Conservation (phyloP, 2,113 vertebrate species). For the Sinocyclocheilus maitianheensis region DNA sequence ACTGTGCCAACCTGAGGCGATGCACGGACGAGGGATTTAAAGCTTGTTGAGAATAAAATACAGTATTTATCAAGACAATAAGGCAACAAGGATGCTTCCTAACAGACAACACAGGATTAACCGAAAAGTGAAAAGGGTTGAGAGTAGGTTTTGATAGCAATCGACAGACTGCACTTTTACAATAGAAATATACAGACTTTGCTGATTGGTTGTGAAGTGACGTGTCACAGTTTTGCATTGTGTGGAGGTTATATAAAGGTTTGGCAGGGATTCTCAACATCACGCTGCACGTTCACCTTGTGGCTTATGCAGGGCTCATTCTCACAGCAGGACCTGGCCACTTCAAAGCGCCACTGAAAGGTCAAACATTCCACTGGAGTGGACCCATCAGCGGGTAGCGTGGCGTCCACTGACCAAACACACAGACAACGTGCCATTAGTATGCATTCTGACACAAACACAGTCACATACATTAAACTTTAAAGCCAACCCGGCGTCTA, state of each 20-base stretch:
- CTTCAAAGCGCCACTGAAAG: slow-evolving; percentile 81
- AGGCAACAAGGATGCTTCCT: background rate
- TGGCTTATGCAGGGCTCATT: slow-evolving; percentile 73
- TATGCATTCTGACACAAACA: background rate
- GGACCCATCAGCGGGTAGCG: slow-evolving; percentile 73
- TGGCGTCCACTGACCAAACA: slow-evolving; percentile 49
- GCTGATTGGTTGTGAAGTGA: background rate
- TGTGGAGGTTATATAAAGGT: slow-evolving; percentile 22
- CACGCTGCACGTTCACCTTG: slow-evolving; percentile 75
- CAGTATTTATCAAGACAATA: slow-evolving; percentile 8
- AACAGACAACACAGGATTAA: background rate
- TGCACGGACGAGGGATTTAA: background rate
- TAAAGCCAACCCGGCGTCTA: slow-evolving; percentile 63
- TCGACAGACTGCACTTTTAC: no score
- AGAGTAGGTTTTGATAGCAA: background rate
- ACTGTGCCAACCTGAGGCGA: background rate
- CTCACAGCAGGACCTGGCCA: slow-evolving; percentile 78
- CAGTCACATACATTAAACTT: slow-evolving; percentile 42
- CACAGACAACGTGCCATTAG: slow-evolving; percentile 33
- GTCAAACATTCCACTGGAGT: slow-evolving; percentile 81
- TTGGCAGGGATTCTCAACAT: slow-evolving; percentile 68
- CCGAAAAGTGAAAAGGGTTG: background rate
- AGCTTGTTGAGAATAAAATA: background rate
- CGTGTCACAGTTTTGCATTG: background rate
- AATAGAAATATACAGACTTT: no score